Conservation (phyloP, 2,797 vertebrate genomes). For the Morus bassanus region DNA sequence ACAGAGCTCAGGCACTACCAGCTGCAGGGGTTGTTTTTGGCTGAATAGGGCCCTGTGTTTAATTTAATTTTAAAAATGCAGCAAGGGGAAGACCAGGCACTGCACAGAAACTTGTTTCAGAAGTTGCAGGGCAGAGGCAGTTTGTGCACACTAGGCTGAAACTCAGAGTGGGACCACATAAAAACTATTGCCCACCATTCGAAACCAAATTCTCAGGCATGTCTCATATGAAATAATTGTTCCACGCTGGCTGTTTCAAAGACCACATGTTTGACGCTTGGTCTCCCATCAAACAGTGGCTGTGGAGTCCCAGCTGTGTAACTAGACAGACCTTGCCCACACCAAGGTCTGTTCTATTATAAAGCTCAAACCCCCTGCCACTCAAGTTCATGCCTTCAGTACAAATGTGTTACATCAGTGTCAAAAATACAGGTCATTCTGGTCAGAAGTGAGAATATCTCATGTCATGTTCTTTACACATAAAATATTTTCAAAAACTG, state of each 20-base stretch:
- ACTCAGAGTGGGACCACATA: neutral
- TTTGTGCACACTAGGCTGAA: neutral
- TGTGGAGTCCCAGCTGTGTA: neutral
- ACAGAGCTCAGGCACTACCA: neutral
- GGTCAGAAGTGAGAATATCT: neutral
- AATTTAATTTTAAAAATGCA: neutral
- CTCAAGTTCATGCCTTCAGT: neutral
- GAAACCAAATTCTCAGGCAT: neutral
- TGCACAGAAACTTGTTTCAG: constrained; percentile 13
- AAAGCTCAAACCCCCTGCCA: neutral
- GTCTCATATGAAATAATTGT: neutral
- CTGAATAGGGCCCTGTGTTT: constrained; percentile 11
- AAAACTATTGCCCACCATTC: neutral
- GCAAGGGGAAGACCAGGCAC: neutral
- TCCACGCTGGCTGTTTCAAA: neutral
- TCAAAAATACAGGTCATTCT: neutral
- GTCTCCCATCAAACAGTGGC: neutral
- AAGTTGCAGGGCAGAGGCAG: neutral
- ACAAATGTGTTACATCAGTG: neutral
- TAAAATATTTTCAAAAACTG: neutral
- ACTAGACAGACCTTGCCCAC: neutral
- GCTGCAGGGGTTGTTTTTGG: neutral
- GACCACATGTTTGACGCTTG: neutral
- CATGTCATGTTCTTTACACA: neutral
- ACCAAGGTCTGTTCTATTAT: neutral